Base-by-base conservation (phyloP, 2,797 vertebrate species). In the Peromyscus eremicus region DNA sequence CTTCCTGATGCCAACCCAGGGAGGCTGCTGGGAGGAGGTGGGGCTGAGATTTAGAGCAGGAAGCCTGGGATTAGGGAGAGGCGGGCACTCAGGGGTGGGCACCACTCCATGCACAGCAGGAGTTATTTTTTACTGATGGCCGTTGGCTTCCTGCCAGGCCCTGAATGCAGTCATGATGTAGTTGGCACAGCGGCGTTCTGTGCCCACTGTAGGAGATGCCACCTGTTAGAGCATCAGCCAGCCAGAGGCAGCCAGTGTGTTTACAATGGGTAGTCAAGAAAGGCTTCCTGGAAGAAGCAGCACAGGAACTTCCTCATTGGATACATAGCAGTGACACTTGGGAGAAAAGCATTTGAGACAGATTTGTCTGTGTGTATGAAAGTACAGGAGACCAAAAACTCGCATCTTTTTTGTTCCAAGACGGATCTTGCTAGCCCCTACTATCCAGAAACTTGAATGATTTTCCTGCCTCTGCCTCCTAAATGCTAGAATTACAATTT, bases 1-100 rank as follows among this genome's bases (percentile, higher is more conserved):
- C 83, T 66, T 93, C 82, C 75, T 95, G 92, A 79, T 91, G 82
- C 90, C 75, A 95, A 55, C 34, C 89, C 13, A 46, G 46, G 79
- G 37, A 2, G 25, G 88, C 92, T 81, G 5, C 81, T 27, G 70
- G 68, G 76, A 94, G 82, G 93, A 94, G 71, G 76, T 37, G 6
- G 11, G 49, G 79, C n/a, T 23, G 29, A 80, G 76, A 57, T 52
- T 88, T 0, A 2, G 52, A 17, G 16, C 49, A 92, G 90, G 17
- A 79, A 82, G 89, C 80, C 52, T 84, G 70, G 43, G 60, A 80
- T 73, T 52, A 55, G 46, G 43, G n/a, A 83, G 70, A 52, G 62
- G 57, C 5, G 75, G 62, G 62, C 5, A 27, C 5, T 21, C 6
- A 21, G 73, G 0, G 1, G 55, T 25, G 49, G 46, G 77, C n/a